These are phyloP conservation scores for Entomyzon cyanotis DNA, from an alignment of 2,113 vertebrate species.

Conservation along the genomic window DNA sequence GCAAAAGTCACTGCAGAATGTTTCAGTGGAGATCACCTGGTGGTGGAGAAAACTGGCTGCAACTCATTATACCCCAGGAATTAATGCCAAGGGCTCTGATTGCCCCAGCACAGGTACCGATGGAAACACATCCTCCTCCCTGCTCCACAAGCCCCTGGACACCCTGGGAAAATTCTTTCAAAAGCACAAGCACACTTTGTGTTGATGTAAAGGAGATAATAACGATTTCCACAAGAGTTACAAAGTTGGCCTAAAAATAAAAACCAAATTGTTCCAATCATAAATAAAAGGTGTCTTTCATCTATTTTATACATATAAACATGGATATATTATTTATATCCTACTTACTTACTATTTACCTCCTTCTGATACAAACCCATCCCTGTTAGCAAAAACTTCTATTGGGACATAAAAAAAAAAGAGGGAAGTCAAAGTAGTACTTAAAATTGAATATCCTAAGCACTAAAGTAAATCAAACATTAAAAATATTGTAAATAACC, in stretches of 20 bases:
- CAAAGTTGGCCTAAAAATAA: neutral
- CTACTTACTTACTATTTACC: neutral
- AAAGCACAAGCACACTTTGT: rapidly evolving
- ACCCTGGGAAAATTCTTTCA: neutral
- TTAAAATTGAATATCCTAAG: neutral
- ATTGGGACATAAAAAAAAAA: neutral
- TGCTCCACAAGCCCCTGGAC: neutral
- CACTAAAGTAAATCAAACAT: neutral
- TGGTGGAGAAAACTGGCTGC: neutral
- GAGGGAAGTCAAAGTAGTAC: neutral
- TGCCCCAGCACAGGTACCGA: neutral
- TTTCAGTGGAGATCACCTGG: neutral
- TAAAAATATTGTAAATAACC: neutral
- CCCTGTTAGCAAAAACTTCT: neutral
- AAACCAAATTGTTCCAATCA: neutral
- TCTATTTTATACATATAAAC: neutral
- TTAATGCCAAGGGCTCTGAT: neutral
- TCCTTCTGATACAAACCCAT: neutral
- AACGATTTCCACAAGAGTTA: neutral
- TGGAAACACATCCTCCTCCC: neutral
- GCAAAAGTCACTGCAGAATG: neutral
- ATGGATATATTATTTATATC: neutral
- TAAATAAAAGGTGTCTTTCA: neutral
- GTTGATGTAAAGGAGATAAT: neutral
- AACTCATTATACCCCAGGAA: rapidly evolving